Evolutionary conservation across 1,140 invertebrate species (phyloP).

Genomic region (Lasioglossum albipes): DNA sequence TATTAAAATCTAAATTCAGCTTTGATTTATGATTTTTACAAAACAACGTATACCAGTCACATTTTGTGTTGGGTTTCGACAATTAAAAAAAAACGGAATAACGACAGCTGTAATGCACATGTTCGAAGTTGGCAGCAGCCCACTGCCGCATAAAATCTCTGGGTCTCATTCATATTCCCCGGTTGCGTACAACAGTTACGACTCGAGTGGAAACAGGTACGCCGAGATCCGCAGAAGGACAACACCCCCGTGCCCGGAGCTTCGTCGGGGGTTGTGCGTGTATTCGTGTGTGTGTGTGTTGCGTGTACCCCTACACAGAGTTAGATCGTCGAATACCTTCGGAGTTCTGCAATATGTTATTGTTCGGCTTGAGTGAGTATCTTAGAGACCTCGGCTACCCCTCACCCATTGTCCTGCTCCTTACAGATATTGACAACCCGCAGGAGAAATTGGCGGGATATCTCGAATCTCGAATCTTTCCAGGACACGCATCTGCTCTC

Average conservation of each 20-base stretch:
- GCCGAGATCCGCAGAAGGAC: not conserved
- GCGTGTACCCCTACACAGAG: no score
- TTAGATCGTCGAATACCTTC: slow-evolving; percentile 2
- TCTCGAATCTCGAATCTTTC: slow-evolving; percentile 72
- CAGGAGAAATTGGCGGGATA: slow-evolving; percentile 76
- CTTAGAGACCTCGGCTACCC: slow-evolving; percentile 61
- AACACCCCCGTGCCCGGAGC: not conserved
- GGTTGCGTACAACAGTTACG: slow-evolving; percentile 35
- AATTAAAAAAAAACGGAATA: not conserved
- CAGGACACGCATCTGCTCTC: slow-evolving; percentile 69
- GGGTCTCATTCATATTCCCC: slow-evolving; percentile 39
- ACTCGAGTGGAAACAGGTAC: slow-evolving; percentile 56
- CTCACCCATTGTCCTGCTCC: slow-evolving; percentile 68
- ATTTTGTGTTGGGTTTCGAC: no score
- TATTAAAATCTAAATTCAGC: no score
- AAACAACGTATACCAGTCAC: no score
- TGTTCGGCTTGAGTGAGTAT: slow-evolving; percentile 72
- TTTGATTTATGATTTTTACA: no score
- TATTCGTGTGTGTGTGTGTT: no score
- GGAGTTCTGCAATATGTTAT: slow-evolving; percentile 75
- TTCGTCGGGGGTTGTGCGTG: not conserved
- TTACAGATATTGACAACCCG: slow-evolving; percentile 73
- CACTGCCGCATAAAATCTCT: not conserved
- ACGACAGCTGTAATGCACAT: slow-evolving; percentile 1
- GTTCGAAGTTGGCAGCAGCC: not conserved